Percentiles rank a stretch among this genome's conserved stretches.
phyloP scores from a whole-genome alignment of 2,113 vertebrate species.

The Nesospiza acunhae region DNA sequence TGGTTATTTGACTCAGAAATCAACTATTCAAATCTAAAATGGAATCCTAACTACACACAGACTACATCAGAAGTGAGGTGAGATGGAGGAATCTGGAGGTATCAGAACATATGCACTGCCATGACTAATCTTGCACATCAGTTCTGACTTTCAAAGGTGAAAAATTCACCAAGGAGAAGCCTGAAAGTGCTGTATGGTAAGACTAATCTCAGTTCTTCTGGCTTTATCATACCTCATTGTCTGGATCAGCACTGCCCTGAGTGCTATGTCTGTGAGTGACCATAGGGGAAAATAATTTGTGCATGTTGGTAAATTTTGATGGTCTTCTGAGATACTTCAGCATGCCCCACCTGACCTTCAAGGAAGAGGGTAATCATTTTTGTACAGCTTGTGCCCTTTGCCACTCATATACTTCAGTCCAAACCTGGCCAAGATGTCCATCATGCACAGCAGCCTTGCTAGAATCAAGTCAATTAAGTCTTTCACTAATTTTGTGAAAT shows the following conservation, averaged over 20 bases:
- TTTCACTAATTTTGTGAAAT: background rate
- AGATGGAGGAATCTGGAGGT: background rate
- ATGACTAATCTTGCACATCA: fast-evolving
- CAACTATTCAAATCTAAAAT: background rate
- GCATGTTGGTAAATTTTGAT: background rate
- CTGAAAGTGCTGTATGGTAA: background rate
- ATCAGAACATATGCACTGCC: background rate
- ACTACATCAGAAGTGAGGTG: background rate
- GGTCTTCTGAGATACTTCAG: background rate
- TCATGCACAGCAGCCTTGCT: background rate
- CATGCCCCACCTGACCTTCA: fast-evolving
- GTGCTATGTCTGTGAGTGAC: background rate
- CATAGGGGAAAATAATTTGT: background rate
- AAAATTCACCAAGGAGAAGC: background rate
- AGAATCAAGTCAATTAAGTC: background rate
- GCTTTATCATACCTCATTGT: background rate
- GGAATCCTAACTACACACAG: background rate
- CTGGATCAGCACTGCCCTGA: background rate
- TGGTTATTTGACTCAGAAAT: background rate
- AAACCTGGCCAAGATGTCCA: background rate
- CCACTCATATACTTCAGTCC: background rate
- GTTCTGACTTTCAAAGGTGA: background rate
- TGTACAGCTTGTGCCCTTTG: background rate
- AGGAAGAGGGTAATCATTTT: background rate
- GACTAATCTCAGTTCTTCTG: background rate